These are phyloP conservation scores for Pitta sordida DNA, from an alignment of 2,113 vertebrate species.

Conservation along the genomic window DNA sequence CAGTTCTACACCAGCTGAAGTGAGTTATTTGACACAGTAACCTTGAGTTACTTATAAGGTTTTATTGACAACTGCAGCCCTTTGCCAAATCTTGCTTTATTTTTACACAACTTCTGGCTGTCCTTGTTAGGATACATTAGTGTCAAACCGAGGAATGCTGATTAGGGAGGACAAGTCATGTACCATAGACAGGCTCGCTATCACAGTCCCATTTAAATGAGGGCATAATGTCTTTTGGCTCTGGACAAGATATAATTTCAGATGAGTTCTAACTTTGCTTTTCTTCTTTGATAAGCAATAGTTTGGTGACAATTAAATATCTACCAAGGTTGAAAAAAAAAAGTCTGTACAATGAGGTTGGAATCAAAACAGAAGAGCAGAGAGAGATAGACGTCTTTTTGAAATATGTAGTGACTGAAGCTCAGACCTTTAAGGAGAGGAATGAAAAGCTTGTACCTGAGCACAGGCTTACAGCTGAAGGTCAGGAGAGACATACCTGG, in stretches of 20 bases:
- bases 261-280: background rate
- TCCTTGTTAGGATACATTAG: conserved; percentile 43
- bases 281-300: background rate
- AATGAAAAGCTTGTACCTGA: background rate
- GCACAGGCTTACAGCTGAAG: background rate
- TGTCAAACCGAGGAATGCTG: background rate
- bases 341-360: background rate
- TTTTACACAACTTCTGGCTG: conserved; percentile 41
- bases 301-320: background rate
- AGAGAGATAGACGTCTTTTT: background rate
- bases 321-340: background rate
- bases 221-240: background rate
- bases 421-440: background rate
- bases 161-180: background rate
- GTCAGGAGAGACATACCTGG: background rate
- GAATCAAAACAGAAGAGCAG: background rate
- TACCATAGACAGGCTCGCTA: background rate
- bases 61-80: conserved; percentile 30
- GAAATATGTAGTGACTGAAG: background rate
- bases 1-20: background rate
- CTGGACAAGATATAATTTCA: background rate
- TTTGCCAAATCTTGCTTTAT: conserved; percentile 6
- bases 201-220: background rate
- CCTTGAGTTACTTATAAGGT: conserved; percentile 6
- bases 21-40: background rate